Evolutionary conservation across 1,140 invertebrate species (phyloP), one percentile per base, ranked within the genome.

Genomic region (Gonatopus flavifemur): DNA sequence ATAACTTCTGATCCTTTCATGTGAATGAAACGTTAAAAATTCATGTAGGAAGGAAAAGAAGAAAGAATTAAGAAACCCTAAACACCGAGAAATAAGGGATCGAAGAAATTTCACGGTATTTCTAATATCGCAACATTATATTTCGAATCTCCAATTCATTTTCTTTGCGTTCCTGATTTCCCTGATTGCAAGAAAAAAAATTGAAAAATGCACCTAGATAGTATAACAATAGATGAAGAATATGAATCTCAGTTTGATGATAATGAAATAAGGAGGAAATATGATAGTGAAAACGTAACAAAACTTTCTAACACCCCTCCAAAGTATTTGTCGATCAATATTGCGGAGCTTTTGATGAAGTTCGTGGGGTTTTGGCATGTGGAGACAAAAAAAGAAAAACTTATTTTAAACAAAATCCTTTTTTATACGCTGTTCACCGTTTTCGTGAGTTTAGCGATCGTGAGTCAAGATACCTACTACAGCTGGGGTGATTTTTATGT

Each of bases 341-440:
- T 57, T 4, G 42, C 49, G 20, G 12, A 40, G 19, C 44, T 52
- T 39, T 57, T 43, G 30, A 49, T 57, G 36, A 48, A 38, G 15
- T 20, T 47, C 21, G 44, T 47, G 30, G 55, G 55, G 13, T 57
- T 53, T 43, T 57, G 55, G 55, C n/a, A 10, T 19, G 32, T 40
- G 2, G 33, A 46, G 9, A 49, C 33, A 1, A 9, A 41, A 40
- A 42, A 25, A 8, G 51, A 46, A 19, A 22, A 50, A 39, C 12
- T 12, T 6, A 9, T 51, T 1, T 32, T 58, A 28, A 32, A 54
- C 19, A 1, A 9, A n/a, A 22, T 43, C 1, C 31, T 54, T 9
- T n/a, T 10, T n/a, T 58, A 58, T 13, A 49, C 56, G n/a, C 8
- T 54, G 0, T 0, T 43, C 7, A 52, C 44, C 2, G 37, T 58